Base-by-base conservation (phyloP, 2,113 vertebrate species). In the Nycticorax nycticorax region DNA sequence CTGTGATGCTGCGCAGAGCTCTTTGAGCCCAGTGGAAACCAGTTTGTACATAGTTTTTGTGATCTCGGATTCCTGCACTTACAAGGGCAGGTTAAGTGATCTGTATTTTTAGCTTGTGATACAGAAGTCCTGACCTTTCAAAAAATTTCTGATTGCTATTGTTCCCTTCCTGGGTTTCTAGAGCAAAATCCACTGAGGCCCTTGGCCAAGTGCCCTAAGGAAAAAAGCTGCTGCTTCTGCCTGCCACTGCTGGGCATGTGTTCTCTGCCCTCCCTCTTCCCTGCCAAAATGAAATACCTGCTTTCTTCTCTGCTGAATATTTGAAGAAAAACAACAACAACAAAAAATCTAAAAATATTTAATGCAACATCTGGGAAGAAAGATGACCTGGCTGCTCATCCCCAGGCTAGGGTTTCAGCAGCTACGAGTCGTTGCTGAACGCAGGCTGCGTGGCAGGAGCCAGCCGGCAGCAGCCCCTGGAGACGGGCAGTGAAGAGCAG, bases 31-130 rank as follows among this genome's bases (percentile, higher is more conserved):
- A 3, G 11, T 28, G 30, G 41, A 37, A 84, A 32, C 22, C 26
- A 9, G 28, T 55, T 82, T 56, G 41, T 55, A 24, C 33, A 8
- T 21, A 41, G 48, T 14, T 75, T n/a, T n/a, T 92, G 52, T 78
- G 81, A 35, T 47, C 27, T 53, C 0, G 0, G 52, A 20, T 33
- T 92, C 53, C 71, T 76, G 66, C 62, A 14, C 43, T 89, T 45
- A 43, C 0, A 4, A 64, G 41, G 32, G n/a, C 0, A 2, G 32
- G 17, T 68, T 45, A n/a, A 45, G 20, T 55, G 35, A 63, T 59
- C 28, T 30, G 14, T 72, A 30, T 67, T 94, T 93, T n/a, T 50
- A 68, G 26, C 14, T 85, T 55, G 47, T 77, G 48, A 57, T 68
- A 30, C 48, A 47, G 48, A 80, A 50, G 14, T 76, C 63, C 53